These are phyloP conservation scores for Lithophane socia DNA, from an alignment of 2,888 invertebrate genomes.

Conservation along the genomic window DNA sequence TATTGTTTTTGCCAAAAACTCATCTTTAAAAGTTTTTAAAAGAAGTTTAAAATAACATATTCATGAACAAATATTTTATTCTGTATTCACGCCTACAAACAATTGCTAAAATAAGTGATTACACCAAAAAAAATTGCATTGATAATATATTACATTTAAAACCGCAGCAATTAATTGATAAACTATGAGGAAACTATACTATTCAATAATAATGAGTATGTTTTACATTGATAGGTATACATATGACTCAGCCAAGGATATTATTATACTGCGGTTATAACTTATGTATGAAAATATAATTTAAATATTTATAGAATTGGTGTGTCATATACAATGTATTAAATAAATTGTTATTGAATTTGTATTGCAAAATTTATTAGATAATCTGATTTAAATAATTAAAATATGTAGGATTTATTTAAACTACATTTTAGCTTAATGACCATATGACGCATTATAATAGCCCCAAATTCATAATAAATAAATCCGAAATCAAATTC, in stretches of 20 bases:
- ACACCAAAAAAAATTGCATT: not conserved
- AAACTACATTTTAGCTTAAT: not conserved
- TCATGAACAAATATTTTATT: not conserved
- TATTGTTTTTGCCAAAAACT: not conserved
- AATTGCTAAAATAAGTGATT: slow-evolving; percentile 23
- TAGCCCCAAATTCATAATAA: not conserved
- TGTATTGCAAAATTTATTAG: not conserved
- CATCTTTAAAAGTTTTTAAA: not conserved
- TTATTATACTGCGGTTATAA: slow-evolving; percentile 18
- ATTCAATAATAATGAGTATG: slow-evolving; percentile 17
- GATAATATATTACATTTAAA: slow-evolving; percentile 7
- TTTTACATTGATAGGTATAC: slow-evolving; percentile 19
- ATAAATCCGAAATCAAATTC: not conserved
- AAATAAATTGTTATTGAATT: slow-evolving; percentile 10
- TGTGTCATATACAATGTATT: not conserved
- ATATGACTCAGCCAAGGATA: slow-evolving; percentile 19
- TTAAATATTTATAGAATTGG: slow-evolving; percentile 21
- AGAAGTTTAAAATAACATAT: not conserved
- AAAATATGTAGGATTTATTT: not conserved
- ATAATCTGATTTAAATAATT: slow-evolving; percentile 2
- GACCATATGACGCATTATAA: not conserved
- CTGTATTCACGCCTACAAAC: not conserved
- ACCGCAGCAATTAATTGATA: slow-evolving; percentile 42
- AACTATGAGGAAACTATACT: slow-evolving; percentile 41
- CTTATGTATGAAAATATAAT: slow-evolving; percentile 16